A percentile compares a stretch with the other conserved stretches of the same genome.
phyloP scores from a whole-genome alignment of 2,888 invertebrate genomes.

The Folsomia manolachei region DNA sequence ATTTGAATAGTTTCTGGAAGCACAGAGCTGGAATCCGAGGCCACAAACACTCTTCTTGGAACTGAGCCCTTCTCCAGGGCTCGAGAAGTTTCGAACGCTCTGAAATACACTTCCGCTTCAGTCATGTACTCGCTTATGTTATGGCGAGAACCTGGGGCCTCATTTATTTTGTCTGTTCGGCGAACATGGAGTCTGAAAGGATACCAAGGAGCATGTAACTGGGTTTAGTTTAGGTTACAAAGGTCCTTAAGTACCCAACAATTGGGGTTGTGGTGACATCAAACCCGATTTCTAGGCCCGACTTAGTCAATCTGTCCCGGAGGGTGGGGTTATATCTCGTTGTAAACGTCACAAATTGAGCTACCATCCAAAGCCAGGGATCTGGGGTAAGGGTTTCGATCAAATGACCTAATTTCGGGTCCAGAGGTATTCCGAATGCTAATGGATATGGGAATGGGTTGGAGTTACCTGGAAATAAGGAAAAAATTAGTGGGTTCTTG shows the following conservation, averaged over 20 bases:
- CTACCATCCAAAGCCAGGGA: slow-evolving; percentile 31
- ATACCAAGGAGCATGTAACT: neutral
- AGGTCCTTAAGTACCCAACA: slow-evolving; percentile 26
- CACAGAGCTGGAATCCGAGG: neutral
- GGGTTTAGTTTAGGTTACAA: too few species aligned
- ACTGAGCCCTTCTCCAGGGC: neutral
- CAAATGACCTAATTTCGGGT: neutral
- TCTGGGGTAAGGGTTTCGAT: slow-evolving; percentile 7
- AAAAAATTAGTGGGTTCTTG: slow-evolving; percentile 13
- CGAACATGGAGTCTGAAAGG: slow-evolving; percentile 27
- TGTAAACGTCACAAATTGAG: slow-evolving; percentile 25
- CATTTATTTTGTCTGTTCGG: slow-evolving; percentile 29
- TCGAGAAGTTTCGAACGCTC: neutral
- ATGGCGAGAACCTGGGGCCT: slow-evolving; percentile 17
- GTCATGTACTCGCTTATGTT: slow-evolving; percentile 19
- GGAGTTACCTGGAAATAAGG: neutral
- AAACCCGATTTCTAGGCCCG: neutral
- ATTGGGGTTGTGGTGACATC: neutral
- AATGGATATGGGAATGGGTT: neutral
- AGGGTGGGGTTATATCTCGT: slow-evolving; percentile 3
- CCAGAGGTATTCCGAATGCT: slow-evolving; percentile 13
- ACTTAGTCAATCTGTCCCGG: neutral
- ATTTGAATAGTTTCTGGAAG: neutral
- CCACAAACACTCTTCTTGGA: neutral
- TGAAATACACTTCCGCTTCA: slow-evolving; percentile 4